Evolutionary conservation across 2,888 invertebrate genomes (phyloP), one percentile per base, ranked within the genome.

Genomic region (Archips crataeganus): DNA sequence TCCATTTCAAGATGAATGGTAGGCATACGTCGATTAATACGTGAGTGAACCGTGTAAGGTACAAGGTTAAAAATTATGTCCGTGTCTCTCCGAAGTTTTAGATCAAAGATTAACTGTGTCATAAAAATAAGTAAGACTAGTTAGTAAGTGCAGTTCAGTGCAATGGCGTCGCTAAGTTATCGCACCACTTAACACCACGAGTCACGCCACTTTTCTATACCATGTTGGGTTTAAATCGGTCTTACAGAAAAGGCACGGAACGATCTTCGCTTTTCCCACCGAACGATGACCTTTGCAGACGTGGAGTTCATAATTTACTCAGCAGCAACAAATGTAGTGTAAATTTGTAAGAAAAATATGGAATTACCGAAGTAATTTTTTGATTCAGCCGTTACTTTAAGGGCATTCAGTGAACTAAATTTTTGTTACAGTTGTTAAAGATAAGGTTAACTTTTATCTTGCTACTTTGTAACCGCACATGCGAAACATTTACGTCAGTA

Each of bases 191-290:
- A 49, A 49, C 60, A 23, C 68, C 45, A 10, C 42, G 39, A 15
- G 51, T 39, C 54, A 67, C 57, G 66, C 66, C 42, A 57, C 66
- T 57, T 66, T 67, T 67, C 15, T 49, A 15, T 11, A 42, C 42
- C 42, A 13, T 57, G 39, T 67, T 42, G n/a, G 66, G 36, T 47
- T 0, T 3, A 0, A 5, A 3, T 47, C 49, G 66, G 51, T 47
- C 0, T 3, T 9, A 63, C 49, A 36, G 49, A 64, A 51, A 65
- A 11, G 65, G 51, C 51, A 62, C 10, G 11, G 10, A 51, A 65
- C 51, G 36, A 65, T 34, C 11, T 57, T n/a, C 4, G 15, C n/a
- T 23, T 36, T 65, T 51, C 36, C 34, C 36, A 65, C 51, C 2
- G 23, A 42, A n/a, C 34, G n/a, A 39, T 65, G 3, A 65, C 65